Evolutionary conservation across 2,797 vertebrate genomes (phyloP).

Genomic region (Allobates femoralis): DNA sequence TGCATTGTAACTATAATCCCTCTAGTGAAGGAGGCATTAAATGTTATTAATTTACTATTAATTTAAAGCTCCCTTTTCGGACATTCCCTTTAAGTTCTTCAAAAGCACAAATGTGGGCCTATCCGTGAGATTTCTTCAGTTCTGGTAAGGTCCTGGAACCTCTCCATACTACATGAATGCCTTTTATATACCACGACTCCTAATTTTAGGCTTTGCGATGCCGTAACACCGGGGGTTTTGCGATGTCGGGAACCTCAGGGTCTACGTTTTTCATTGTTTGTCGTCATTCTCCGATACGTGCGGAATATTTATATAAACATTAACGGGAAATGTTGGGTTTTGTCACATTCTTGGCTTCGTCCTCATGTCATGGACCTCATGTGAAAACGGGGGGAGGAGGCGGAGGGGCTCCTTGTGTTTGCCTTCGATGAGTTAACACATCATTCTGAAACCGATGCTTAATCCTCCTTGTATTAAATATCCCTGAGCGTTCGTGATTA

Average conservation of each 20-base stretch:
- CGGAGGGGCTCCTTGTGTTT: slow-evolving; percentile 36
- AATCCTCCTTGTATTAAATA: slow-evolving; percentile 60
- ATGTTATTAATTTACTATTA: background rate
- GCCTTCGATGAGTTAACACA: slow-evolving; percentile 56
- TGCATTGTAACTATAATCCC: background rate
- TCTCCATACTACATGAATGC: background rate
- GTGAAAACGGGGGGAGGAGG: slow-evolving; percentile 26
- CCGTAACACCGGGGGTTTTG: slow-evolving; percentile 4
- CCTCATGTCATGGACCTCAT: slow-evolving; percentile 22
- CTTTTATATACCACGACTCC: background rate
- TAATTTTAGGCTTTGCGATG: slow-evolving; percentile 7
- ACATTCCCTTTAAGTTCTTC: slow-evolving; percentile 3
- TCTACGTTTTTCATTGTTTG: slow-evolving; percentile 19
- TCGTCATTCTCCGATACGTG: slow-evolving; percentile 23
- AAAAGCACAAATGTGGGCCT: background rate
- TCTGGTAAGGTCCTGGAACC: background rate
- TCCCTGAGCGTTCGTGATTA: slow-evolving; percentile 43
- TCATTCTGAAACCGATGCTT: slow-evolving; percentile 53
- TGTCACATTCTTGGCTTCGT: slow-evolving; percentile 57
- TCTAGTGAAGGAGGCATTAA: background rate
- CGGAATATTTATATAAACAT: slow-evolving; percentile 51
- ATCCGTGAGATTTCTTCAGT: background rate
- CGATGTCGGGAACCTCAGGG: slow-evolving; percentile 3
- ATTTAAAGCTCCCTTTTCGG: background rate
- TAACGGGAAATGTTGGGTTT: slow-evolving; percentile 55